These are phyloP conservation scores for Lochmaea crataegi DNA, from an alignment of 2,888 invertebrate species.

Conservation along the genomic window DNA sequence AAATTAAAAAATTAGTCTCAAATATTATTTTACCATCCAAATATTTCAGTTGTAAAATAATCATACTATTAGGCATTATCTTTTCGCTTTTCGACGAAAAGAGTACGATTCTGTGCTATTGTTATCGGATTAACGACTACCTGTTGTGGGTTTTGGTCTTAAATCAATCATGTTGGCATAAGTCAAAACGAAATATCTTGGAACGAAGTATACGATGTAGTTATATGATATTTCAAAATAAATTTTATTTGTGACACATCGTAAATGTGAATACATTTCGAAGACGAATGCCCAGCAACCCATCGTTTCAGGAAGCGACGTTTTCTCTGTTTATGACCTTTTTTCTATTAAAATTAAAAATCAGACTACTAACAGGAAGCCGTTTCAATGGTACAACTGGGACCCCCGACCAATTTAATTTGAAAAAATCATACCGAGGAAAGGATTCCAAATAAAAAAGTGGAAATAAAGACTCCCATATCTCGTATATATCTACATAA, in stretches of 20 bases:
- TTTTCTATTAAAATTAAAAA: slow-evolving; percentile 15
- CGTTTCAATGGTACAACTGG: slow-evolving; percentile 8
- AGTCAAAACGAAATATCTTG: no score
- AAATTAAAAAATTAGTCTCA: no score
- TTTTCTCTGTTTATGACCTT: neutral
- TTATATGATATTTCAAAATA: no score
- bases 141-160: no score
- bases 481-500: slow-evolving; percentile 44
- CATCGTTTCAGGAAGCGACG: neutral
- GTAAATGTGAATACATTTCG: neutral
- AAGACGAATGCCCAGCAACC: neutral
- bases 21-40: no score
- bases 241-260: neutral
- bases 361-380: slow-evolving; percentile 7
- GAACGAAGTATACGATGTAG: no score
- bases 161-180: no score
- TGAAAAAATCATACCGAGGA: slow-evolving; percentile 20
- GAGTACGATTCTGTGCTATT: no score
- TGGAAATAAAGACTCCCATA: slow-evolving; percentile 39
- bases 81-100: no score
- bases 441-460: slow-evolving; percentile 29
- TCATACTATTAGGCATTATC: no score
- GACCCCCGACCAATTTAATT: slow-evolving; percentile 16
- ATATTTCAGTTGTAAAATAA: no score
- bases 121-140: no score